Conservation (phyloP, 1,140 invertebrate genomes). For the Magallana angulata region DNA sequence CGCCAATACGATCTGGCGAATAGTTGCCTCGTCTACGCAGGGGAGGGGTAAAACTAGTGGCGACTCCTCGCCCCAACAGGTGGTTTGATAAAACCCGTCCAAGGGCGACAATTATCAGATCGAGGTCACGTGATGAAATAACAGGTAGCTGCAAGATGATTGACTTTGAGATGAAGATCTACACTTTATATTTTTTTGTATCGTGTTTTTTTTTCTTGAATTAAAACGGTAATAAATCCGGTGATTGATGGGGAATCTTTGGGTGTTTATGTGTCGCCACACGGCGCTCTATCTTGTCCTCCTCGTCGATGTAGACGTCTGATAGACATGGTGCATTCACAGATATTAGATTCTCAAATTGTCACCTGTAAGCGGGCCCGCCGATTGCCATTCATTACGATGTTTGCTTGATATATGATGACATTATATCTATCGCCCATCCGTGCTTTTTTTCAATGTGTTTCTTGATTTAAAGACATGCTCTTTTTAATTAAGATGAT, state of each 20-base stretch:
- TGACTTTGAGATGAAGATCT: background rate
- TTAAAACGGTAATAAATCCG: constrained; percentile 7
- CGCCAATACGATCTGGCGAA: background rate
- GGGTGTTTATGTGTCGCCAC: constrained; percentile 31
- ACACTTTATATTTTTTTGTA: background rate
- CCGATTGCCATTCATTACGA: background rate
- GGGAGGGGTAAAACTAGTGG: constrained; percentile 21
- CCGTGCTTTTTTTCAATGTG: background rate
- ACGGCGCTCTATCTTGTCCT: constrained; percentile 20
- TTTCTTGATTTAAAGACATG: constrained; percentile 27
- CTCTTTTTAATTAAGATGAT: constrained; percentile 8
- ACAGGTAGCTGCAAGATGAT: background rate
- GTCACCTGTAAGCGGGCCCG: constrained; percentile 6
- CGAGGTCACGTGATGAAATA: background rate
- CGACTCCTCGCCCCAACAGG: constrained; percentile 19
- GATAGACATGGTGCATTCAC: constrained; percentile 35
- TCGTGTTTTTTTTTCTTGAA: background rate
- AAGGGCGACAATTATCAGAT: background rate
- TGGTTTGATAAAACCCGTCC: background rate
- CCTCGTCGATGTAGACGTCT: background rate
- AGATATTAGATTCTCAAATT: constrained; percentile 27
- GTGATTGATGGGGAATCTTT: constrained; percentile 12
- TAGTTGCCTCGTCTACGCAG: constrained; percentile 2
- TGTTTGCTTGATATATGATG: constrained; percentile 21
- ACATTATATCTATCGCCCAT: constrained; percentile 26